Percentiles rank a stretch among this genome's conserved stretches.
phyloP scores from a whole-genome alignment of 2,113 vertebrate species.

The Lepisosteus osseus region DNA sequence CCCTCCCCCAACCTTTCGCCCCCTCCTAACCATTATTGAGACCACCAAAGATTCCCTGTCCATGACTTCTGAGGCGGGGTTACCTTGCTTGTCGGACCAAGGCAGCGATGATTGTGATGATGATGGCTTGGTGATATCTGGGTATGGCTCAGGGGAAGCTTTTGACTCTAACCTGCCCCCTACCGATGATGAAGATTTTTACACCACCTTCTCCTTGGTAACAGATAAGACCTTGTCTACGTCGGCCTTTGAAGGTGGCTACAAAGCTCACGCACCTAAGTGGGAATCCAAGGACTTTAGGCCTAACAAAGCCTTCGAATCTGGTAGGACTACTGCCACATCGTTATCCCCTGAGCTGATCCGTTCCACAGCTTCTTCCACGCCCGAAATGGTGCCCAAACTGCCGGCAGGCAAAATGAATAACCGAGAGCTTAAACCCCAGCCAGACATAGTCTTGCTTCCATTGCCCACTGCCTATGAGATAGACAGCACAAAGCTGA shows the following conservation, averaged over 20 bases:
- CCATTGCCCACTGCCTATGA: conserved; percentile 98
- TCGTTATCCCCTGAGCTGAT: conserved; percentile 94
- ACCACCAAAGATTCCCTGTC: conserved; percentile 99
- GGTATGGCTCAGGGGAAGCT: conserved; percentile 99
- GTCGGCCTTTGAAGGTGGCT: conserved; percentile 98
- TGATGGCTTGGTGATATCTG: conserved; percentile 99
- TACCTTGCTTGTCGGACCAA: conserved; percentile 99
- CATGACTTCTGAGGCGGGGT: conserved; percentile 98
- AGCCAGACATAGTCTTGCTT: conserved; percentile 95
- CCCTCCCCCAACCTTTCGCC: conserved; percentile 92
- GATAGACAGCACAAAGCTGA: conserved; percentile 97
- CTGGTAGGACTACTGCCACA: conserved; percentile 91
- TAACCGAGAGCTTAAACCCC: conserved; percentile 96
- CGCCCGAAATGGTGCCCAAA: conserved; percentile 89
- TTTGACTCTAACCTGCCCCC: conserved; percentile 98
- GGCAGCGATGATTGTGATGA: conserved; percentile 99
- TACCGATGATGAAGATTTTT: conserved; percentile 99
- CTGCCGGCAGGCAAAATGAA: conserved; percentile 95
- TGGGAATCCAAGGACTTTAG: conserved; percentile 99
- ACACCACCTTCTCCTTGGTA: conserved; percentile 99
- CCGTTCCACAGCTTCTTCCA: conserved; percentile 91
- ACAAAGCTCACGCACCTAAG: conserved; percentile 95
- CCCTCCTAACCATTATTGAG: conserved; percentile 98
- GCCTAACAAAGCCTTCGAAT: conserved; percentile 95
- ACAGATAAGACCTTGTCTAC: conserved; percentile 99